Evolutionary conservation across 2,113 vertebrate genomes (phyloP), one percentile per base, ranked within the genome.

Genomic region (Scopus umbretta): DNA sequence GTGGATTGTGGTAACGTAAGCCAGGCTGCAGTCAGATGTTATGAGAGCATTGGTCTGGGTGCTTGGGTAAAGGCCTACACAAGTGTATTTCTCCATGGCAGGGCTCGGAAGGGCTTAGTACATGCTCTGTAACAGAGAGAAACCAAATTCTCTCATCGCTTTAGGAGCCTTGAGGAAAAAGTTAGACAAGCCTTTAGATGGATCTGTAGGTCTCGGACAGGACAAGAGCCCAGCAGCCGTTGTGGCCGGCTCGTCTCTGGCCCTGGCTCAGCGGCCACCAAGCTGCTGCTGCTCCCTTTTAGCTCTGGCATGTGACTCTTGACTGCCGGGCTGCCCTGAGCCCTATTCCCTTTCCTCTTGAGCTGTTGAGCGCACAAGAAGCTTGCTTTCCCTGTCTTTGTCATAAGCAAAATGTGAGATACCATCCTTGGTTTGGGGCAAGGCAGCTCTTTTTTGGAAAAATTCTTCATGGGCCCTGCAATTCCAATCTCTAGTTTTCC

Each of bases 11-110:
- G 8, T 55, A 47, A 32, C 1, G 1, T 9, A 23, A 49, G 16
- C 20, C 62, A 53, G 81, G 3, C 56, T 74, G 53, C 29, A 65
- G 56, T 16, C 68, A 90, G 74, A 40, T 59, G 62, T 32, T 79
- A 3, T 0, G 27, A 59, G 36, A 29, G 40, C 14, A 0, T 13
- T 10, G 29, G 17, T 42, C 42, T 17, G 0, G 17, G 18, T 27
- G 34, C 73, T 61, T 1, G 0, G 34, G 16, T 67, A 36, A 58
- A 67, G 61, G 8, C 25, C 70, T 30, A 1, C 5, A 2, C 6
- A 7, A 50, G 42, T 78, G 42, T 78, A 25, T 26, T 34, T 58
- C 17, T 71, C 53, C 20, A 12, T 52, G 56, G 58, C 29, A 9
- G 43, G 20, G 10, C 30, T 92, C 68, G 62, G 16, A 63, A 83